A percentile compares a stretch with the other conserved stretches of the same genome.
phyloP scores from a whole-genome alignment of 2,797 vertebrate genomes.

The Orestias chungarensis region DNA sequence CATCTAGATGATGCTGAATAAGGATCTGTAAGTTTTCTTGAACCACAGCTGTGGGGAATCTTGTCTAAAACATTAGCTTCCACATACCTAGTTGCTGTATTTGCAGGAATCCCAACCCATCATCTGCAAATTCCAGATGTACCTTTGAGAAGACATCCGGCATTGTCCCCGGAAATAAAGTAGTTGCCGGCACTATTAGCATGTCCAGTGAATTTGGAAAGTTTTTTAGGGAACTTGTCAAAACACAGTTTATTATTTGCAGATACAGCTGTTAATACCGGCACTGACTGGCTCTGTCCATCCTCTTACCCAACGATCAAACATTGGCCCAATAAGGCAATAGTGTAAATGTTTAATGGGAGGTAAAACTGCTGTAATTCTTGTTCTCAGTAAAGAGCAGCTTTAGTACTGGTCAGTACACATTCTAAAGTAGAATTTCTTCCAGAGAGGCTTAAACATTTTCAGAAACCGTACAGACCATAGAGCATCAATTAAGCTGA shows the following conservation, averaged over 20 bases:
- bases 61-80: background rate
- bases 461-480: background rate
- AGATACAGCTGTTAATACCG: background rate
- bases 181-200: background rate
- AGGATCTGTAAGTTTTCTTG: background rate
- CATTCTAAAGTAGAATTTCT: background rate
- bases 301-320: background rate
- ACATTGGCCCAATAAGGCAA: background rate
- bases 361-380: background rate
- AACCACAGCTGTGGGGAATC: background rate
- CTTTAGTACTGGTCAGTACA: background rate
- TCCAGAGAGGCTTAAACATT: background rate
- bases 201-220: background rate
- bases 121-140: background rate
- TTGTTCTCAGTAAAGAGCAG: background rate
- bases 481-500: slow-evolving; percentile 1
- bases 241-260: background rate
- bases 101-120: background rate
- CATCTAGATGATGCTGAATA: background rate
- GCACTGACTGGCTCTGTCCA: background rate
- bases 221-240: background rate
- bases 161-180: background rate
- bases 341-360: background rate
- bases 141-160: background rate
- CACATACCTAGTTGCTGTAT: background rate